These are phyloP conservation scores for Sakesphorus luctuosus DNA, from an alignment of 2,113 vertebrate genomes.

Conservation along the genomic window DNA sequence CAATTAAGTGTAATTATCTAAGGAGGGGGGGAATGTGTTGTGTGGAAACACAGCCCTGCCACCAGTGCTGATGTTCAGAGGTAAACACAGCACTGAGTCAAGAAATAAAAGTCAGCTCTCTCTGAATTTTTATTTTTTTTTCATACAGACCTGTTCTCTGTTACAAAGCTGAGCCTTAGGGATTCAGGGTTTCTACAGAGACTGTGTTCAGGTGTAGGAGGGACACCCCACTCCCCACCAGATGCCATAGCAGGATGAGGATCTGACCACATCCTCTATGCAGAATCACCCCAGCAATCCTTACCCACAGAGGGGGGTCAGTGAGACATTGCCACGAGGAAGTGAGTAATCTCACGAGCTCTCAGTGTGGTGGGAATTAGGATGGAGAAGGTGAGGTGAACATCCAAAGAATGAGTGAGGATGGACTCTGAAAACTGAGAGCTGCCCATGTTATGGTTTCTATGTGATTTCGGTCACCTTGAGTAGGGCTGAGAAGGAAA, in stretches of 20 bases:
- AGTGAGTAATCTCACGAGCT: neutral
- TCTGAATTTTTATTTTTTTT: neutral
- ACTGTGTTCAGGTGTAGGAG: neutral
- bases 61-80: neutral
- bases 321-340: fast-evolving
- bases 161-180: neutral
- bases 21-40: neutral
- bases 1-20: slow-evolving; percentile 23
- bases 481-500: neutral
- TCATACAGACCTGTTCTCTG: neutral
- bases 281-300: neutral
- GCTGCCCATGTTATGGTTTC: neutral
- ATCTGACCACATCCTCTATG: neutral
- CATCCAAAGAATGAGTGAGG: neutral
- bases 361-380: neutral
- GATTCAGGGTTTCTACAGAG: neutral
- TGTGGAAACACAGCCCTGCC: neutral
- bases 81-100: neutral
- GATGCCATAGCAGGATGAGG: neutral
- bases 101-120: neutral
- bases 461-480: neutral
- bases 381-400: neutral
- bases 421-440: neutral
- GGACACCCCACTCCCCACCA: neutral
- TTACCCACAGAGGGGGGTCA: fast-evolving